Evolutionary conservation across 2,113 vertebrate species (phyloP).

Genomic region (Hoplias malabaricus): DNA sequence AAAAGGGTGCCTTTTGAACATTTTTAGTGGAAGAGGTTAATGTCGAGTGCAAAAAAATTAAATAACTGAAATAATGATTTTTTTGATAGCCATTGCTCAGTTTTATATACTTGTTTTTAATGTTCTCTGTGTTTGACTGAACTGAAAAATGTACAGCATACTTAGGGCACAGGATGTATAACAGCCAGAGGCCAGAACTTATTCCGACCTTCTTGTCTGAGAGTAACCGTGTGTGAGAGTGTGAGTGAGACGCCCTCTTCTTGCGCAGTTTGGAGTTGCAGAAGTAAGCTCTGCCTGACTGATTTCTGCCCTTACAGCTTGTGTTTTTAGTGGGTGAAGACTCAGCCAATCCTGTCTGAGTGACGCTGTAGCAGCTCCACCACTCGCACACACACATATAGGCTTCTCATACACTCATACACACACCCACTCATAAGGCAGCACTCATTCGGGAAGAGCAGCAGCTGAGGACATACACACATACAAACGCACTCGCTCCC

Average conservation of each 20-base stretch:
- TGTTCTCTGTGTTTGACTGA: too few relatives aligned
- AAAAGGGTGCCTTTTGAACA: too few relatives aligned
- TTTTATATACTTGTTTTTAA: too few relatives aligned
- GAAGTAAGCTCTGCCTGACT: slow-evolving; percentile 55
- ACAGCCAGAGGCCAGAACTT: not conserved
- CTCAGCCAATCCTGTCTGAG: slow-evolving; percentile 88
- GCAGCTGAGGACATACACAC: slow-evolving; percentile 74
- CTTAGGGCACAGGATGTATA: too few relatives aligned
- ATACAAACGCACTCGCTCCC: too few relatives aligned
- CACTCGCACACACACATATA: slow-evolving; percentile 79
- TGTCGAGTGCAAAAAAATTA: too few relatives aligned
- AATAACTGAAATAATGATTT: too few relatives aligned
- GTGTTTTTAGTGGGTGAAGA: slow-evolving; percentile 69
- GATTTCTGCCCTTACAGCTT: slow-evolving; percentile 62
- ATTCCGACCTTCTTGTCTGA: not conserved
- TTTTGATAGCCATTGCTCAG: too few relatives aligned
- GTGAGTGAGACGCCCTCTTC: slow-evolving; percentile 80
- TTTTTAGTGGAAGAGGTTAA: too few relatives aligned
- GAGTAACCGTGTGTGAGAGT: slow-evolving; percentile 1
- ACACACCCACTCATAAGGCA: slow-evolving; percentile 80
- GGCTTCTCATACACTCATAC: slow-evolving; percentile 81
- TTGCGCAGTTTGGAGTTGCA: slow-evolving; percentile 79
- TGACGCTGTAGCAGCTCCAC: slow-evolving; percentile 81
- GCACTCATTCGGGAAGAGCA: slow-evolving; percentile 37
- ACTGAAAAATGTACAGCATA: too few relatives aligned